phyloP scores from a whole-genome alignment of 2,888 invertebrate species.

The Bombyx huttoni region DNA sequence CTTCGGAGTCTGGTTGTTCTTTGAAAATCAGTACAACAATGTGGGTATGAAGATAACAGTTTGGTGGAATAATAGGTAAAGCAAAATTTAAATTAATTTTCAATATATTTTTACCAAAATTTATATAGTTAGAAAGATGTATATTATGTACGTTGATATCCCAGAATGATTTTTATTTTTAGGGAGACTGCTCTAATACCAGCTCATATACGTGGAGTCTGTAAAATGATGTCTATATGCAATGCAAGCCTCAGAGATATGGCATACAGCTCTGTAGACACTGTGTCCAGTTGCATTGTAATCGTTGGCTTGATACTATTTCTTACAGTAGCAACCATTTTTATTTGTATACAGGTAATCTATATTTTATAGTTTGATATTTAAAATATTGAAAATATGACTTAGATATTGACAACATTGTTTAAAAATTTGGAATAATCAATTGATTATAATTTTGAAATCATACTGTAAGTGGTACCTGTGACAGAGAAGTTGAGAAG shows the following conservation, averaged over 20 bases:
- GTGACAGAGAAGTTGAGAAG: too few species aligned
- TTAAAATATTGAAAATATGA: too few species aligned
- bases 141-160: too few species aligned
- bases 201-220: conserved; percentile 82
- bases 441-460: too few species aligned
- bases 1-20: conserved; percentile 65
- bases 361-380: too few species aligned
- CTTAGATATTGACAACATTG: too few species aligned
- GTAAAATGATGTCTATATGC: conserved; percentile 77
- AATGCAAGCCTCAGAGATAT: conserved; percentile 75
- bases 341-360: conserved; percentile 85
- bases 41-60: conserved; percentile 41
- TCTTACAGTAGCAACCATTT: conserved; percentile 83
- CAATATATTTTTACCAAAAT: not conserved
- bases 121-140: not conserved
- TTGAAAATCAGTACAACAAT: conserved; percentile 54
- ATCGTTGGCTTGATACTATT: conserved; percentile 88
- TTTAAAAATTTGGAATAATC: too few species aligned
- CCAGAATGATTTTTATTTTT: conserved; percentile 7
- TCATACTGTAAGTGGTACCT: too few species aligned
- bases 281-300: conserved; percentile 88
- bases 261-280: conserved; percentile 84
- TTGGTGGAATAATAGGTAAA: conserved; percentile 76
- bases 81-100: not conserved
- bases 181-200: conserved; percentile 79